A percentile compares a stretch with the other conserved stretches of the same genome.
phyloP scores from a whole-genome alignment of 2,888 invertebrate species.

The Drosophila mimica region DNA sequence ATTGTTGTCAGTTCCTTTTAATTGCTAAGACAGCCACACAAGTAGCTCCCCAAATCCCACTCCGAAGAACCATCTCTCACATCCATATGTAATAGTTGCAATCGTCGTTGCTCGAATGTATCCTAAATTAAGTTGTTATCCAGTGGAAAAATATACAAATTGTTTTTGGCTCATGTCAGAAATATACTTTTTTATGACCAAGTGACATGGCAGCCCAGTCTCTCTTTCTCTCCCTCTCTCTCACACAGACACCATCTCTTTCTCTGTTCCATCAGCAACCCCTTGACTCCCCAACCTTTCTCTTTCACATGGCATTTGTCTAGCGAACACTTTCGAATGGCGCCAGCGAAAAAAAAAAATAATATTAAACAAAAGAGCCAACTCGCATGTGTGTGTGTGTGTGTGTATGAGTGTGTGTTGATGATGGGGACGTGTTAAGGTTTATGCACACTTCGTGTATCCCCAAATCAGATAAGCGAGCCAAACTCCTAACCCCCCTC shows the following conservation, averaged over 20 bases:
- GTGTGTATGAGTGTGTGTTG: slow-evolving; percentile 27
- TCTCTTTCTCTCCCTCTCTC: slow-evolving; percentile 14
- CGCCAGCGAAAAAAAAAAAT: slow-evolving; percentile 50
- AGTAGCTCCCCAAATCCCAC: background rate
- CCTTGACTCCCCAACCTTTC: background rate
- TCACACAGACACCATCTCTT: slow-evolving; percentile 6
- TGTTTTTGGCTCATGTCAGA: slow-evolving; percentile 84
- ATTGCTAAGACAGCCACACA: slow-evolving; percentile 44
- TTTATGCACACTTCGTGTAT: slow-evolving; percentile 69
- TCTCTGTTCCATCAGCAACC: slow-evolving; percentile 12
- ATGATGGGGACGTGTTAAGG: slow-evolving; percentile 46
- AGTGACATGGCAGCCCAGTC: slow-evolving; percentile 81
- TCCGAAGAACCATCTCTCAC: no score
- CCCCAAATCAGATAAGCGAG: slow-evolving; percentile 68
- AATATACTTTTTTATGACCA: slow-evolving; percentile 83
- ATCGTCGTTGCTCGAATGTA: slow-evolving; percentile 51
- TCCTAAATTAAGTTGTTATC: slow-evolving; percentile 83
- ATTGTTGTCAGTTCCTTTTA: slow-evolving; percentile 30
- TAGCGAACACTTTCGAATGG: slow-evolving; percentile 73
- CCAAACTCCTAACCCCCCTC: slow-evolving; percentile 25
- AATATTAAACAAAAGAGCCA: slow-evolving; percentile 26
- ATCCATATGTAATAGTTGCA: slow-evolving; percentile 26
- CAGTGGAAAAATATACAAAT: slow-evolving; percentile 83
- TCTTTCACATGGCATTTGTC: slow-evolving; percentile 59
- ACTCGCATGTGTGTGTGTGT: slow-evolving; percentile 16